Conservation (phyloP, 2,888 invertebrate genomes). For the Pristionchus entomophagus region DNA sequence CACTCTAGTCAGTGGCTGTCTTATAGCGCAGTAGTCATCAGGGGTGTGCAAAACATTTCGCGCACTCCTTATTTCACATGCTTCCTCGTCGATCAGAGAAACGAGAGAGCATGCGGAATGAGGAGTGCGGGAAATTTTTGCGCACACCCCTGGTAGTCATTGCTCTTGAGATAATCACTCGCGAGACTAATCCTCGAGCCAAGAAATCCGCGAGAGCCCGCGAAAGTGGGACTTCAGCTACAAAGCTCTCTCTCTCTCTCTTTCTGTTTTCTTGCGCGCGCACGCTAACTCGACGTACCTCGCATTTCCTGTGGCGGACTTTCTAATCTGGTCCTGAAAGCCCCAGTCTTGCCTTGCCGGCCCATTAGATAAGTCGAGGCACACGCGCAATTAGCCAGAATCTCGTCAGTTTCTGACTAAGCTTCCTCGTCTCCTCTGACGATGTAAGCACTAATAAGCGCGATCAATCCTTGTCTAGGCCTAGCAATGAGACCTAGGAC, state of each 20-base stretch:
- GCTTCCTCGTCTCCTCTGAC: not conserved
- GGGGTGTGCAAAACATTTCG: too few species aligned
- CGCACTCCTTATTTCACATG: too few species aligned
- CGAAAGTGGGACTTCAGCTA: not conserved
- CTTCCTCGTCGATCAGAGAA: not conserved
- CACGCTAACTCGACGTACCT: not conserved
- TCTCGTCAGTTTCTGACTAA: conserved; percentile 4
- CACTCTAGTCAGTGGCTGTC: too few species aligned
- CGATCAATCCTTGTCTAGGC: too few species aligned
- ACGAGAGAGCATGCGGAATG: too few species aligned
- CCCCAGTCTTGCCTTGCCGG: not conserved
- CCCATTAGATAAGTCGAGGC: conserved; percentile 27
- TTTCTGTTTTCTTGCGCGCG: too few species aligned
- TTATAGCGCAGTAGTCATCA: too few species aligned
- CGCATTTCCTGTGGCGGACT: conserved; percentile 33
- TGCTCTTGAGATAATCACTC: conserved; percentile 36
- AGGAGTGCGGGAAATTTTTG: too few species aligned
- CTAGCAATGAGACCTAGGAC: too few species aligned
- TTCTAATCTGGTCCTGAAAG: conserved; percentile 6
- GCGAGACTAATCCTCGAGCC: conserved; percentile 14
- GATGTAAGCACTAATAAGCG: not conserved
- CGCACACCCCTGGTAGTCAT: not conserved
- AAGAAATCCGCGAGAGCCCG: not conserved
- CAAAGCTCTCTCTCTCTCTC: not conserved
- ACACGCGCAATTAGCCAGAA: conserved; percentile 29